A percentile compares a stretch with the other conserved stretches of the same genome.
Evolutionary conservation across 2,797 vertebrate species (phyloP).

Genomic region (Sorex maritimensis): DNA sequence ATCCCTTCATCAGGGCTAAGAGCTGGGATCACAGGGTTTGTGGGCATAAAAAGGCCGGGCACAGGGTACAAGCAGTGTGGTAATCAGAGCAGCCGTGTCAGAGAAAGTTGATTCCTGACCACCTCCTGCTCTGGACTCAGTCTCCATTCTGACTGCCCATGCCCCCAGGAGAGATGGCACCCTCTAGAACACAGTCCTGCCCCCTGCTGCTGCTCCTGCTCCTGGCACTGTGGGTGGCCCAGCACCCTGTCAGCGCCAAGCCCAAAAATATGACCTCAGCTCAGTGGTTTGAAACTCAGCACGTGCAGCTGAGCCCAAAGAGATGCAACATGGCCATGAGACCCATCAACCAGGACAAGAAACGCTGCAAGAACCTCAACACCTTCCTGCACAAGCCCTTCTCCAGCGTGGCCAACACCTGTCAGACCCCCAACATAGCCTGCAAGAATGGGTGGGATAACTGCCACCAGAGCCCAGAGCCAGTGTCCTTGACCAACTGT

Average conservation of each 20-base stretch:
- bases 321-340: neutral
- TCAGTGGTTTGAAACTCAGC: constrained; percentile 59
- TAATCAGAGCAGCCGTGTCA: neutral
- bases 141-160: neutral
- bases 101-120: neutral
- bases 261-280: constrained; percentile 4
- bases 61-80: neutral
- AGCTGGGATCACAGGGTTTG: neutral
- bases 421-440: neutral
- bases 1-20: neutral
- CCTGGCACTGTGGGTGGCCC: neutral
- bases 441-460: constrained; percentile 43
- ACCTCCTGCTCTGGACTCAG: neutral
- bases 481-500: neutral
- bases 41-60: neutral
- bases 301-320: neutral
- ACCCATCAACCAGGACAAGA: neutral
- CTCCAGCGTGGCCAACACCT: neutral
- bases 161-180: neutral
- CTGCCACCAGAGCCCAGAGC: constrained; percentile 39
- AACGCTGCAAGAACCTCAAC: constrained; percentile 20
- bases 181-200: neutral
- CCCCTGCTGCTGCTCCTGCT: neutral
- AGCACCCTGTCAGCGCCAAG: constrained; percentile 26
- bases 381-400: constrained; percentile 25